These are phyloP conservation scores for Phaethon lepturus DNA, from an alignment of 2,113 vertebrate species.

Conservation along the genomic window DNA sequence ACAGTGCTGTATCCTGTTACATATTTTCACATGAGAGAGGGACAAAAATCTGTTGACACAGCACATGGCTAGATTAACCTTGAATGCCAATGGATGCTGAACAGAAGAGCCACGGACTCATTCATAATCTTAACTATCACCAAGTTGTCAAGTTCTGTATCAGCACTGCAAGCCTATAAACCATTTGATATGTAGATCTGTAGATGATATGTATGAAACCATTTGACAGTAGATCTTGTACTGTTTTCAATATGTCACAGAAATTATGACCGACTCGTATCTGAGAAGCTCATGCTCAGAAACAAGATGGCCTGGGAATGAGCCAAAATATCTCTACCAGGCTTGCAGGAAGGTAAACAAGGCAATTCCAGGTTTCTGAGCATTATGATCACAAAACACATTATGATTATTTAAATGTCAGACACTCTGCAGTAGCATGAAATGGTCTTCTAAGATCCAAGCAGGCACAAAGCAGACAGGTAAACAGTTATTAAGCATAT, in stretches of 20 bases:
- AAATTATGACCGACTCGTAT: not conserved
- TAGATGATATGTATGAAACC: too few relatives aligned
- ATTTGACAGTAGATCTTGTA: not conserved
- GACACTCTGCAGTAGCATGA: not conserved
- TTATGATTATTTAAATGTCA: not conserved
- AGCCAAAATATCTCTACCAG: not conserved
- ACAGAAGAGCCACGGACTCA: not conserved
- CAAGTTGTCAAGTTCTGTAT: not conserved
- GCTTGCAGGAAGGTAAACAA: not conserved
- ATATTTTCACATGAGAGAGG: not conserved
- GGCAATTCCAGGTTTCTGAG: not conserved
- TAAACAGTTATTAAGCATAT: not conserved
- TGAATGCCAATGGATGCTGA: not conserved
- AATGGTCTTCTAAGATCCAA: not conserved
- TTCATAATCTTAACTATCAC: not conserved
- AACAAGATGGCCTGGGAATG: not conserved
- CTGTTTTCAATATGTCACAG: not conserved
- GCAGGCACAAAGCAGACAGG: not conserved
- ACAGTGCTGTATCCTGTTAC: not conserved
- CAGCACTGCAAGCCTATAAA: not conserved
- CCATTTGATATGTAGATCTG: not conserved
- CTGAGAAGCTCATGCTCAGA: not conserved
- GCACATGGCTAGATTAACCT: not conserved
- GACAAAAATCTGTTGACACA: not conserved
- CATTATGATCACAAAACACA: not conserved